phyloP scores from a whole-genome alignment of 2,113 vertebrate species.

The Dasyprocta punctata region DNA sequence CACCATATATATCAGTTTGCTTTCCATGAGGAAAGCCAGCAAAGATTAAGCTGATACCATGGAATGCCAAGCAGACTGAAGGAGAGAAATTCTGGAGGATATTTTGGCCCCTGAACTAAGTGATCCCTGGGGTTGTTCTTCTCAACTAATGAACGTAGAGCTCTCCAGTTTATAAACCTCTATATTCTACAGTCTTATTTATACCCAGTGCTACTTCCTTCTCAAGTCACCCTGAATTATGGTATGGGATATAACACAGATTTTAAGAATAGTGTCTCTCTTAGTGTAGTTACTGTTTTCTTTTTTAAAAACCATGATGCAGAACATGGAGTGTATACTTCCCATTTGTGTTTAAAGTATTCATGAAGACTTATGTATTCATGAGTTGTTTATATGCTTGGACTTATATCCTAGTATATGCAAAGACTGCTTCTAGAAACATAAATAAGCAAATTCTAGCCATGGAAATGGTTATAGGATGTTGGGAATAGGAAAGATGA shows the following conservation, averaged over 20 bases:
- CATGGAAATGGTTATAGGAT: not conserved
- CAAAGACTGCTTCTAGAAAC: not conserved
- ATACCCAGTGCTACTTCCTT: not conserved
- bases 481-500: not conserved
- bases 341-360: not conserved
- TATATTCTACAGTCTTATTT: not conserved
- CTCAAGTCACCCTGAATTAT: not conserved
- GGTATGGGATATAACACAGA: not conserved
- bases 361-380: not conserved
- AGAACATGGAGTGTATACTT: not conserved
- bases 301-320: not conserved
- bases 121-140: not conserved
- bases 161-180: not conserved
- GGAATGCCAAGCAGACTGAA: not conserved
- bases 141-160: not conserved
- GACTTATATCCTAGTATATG: not conserved
- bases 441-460: not conserved
- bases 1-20: not conserved
- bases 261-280: not conserved
- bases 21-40: not conserved
- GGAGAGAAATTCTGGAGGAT: not conserved
- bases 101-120: not conserved
- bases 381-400: not conserved
- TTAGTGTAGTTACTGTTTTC: not conserved
- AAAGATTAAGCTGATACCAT: not conserved